Conservation (phyloP, 1,140 invertebrate species). For the Hormaphis cornu region DNA sequence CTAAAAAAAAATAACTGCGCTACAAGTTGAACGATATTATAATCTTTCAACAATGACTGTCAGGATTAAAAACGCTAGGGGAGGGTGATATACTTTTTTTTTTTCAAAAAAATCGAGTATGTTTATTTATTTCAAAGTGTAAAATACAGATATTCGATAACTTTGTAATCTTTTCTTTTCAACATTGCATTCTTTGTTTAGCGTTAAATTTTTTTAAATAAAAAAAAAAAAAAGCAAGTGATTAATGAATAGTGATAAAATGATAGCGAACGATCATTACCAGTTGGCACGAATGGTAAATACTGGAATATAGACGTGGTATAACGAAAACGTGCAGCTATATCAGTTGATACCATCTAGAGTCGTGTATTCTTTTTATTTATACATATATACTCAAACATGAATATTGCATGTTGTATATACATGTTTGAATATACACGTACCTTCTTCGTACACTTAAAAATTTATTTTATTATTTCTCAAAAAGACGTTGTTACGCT, state of each 20-base stretch:
- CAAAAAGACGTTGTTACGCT: too few relatives aligned
- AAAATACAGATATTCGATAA: too few relatives aligned
- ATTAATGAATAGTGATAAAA: constrained; percentile 32
- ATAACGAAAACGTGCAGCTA: constrained; percentile 26
- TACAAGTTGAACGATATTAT: background rate
- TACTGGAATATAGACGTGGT: constrained; percentile 5
- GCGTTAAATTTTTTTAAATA: constrained; percentile 14
- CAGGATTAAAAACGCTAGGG: background rate
- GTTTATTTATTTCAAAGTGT: too few relatives aligned
- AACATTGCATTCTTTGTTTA: constrained; percentile 30
- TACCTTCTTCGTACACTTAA: too few relatives aligned
- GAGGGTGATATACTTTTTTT: too few relatives aligned
- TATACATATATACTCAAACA: background rate
- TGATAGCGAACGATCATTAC: constrained; percentile 31
- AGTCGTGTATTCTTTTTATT: constrained; percentile 13
- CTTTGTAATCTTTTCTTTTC: constrained; percentile 4
- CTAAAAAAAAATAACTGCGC: background rate
- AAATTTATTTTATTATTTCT: too few relatives aligned
- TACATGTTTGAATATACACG: too few relatives aligned
- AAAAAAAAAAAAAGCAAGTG: constrained; percentile 10
- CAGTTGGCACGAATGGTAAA: constrained; percentile 31
- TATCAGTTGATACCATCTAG: constrained; percentile 21
- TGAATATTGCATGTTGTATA: too few relatives aligned
- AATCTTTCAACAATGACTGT: constrained; percentile 9
- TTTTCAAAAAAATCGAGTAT: too few relatives aligned